Base-by-base conservation (phyloP, 1,140 invertebrate genomes). In the Anastrepha obliqua region DNA sequence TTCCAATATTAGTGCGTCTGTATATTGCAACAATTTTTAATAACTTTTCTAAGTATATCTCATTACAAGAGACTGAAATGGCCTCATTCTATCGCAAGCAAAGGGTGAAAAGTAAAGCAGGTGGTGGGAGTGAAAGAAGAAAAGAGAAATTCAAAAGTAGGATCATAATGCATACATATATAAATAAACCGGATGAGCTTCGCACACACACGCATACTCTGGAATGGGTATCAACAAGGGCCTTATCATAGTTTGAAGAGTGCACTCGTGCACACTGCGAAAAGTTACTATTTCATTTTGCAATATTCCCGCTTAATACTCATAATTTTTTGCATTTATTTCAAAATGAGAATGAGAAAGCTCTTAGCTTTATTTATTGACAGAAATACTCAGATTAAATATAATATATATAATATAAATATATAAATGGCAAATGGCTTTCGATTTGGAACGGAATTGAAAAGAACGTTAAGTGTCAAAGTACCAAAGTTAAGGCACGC, bases 221-320 rank as follows among this genome's bases (percentile, higher is more conserved):
- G 29, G 13, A 39, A 6, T 55, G 51, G 51, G 51, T 55, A 55
- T 8, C 5, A 55, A 55, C 51, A 55, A 55, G 51, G 11, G 51
- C 51, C 51, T 8, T 55, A 67, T 67, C 64, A 67, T 29, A 67
- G 64, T 67, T 67, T 67, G 64, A 42, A 67, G 64, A 4, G 64
- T 13, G 11, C 8, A 67, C 64, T 67, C 64, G 39, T 67, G 13
- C 29, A 29, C 29, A 13, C 64, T 39, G 64, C 64, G 64, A 67
- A 67, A 67, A 67, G 64, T 67, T 67, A 67, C 64, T 20, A 67
- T 67, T 67, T 67, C 64, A 67, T 67, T 67, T 42, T 67, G 64
- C 64, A 39, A 67, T 67, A 29, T 67, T 67, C 64, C 64, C 64
- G 3, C 29, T 67, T 67, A 67, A 67, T 67, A 42, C 64, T 42